These are phyloP conservation scores for Eremobia ochroleuca DNA, from an alignment of 2,888 invertebrate species.

Conservation along the genomic window DNA sequence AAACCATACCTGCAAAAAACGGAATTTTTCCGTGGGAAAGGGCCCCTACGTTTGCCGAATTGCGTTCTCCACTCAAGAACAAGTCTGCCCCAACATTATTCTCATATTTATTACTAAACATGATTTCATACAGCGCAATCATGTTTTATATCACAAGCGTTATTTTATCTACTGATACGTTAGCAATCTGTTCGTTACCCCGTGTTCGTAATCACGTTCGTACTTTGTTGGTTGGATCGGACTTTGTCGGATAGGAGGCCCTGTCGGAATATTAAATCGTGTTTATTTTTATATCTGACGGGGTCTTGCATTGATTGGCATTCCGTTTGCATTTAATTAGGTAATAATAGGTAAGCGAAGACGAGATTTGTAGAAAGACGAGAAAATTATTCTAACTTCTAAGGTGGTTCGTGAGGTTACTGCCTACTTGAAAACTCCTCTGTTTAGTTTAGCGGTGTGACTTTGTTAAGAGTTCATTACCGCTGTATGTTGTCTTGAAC, in stretches of 20 bases:
- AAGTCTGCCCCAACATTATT: background rate
- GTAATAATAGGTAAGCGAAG: slow-evolving; percentile 49
- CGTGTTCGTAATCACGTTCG: slow-evolving; percentile 16
- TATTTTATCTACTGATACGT: slow-evolving; percentile 50
- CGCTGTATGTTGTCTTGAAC: background rate
- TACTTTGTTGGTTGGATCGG: slow-evolving; percentile 6
- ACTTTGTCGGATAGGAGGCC: background rate
- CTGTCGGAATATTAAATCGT: slow-evolving; percentile 42
- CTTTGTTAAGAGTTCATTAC: background rate
- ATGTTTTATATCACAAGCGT: slow-evolving; percentile 28
- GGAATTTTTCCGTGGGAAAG: too few relatives aligned
- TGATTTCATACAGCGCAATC: slow-evolving; percentile 37
- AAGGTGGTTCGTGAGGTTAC: slow-evolving; percentile 31
- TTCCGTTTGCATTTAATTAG: slow-evolving; percentile 54
- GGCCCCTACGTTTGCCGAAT: too few relatives aligned
- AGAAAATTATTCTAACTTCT: slow-evolving; percentile 50
- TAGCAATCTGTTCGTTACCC: slow-evolving; percentile 41
- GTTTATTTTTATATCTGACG: slow-evolving; percentile 59
- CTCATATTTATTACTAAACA: slow-evolving; percentile 31
- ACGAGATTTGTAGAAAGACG: slow-evolving; percentile 34
- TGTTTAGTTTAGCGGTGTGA: slow-evolving; percentile 14
- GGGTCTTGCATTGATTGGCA: slow-evolving; percentile 45
- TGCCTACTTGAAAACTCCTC: slow-evolving; percentile 14
- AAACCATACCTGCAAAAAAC: too few relatives aligned
- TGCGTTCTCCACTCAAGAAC: background rate